A percentile compares a stretch with the other conserved stretches of the same genome.
Evolutionary conservation across 2,888 invertebrate species (phyloP).

Genomic region (Lagria hirta): DNA sequence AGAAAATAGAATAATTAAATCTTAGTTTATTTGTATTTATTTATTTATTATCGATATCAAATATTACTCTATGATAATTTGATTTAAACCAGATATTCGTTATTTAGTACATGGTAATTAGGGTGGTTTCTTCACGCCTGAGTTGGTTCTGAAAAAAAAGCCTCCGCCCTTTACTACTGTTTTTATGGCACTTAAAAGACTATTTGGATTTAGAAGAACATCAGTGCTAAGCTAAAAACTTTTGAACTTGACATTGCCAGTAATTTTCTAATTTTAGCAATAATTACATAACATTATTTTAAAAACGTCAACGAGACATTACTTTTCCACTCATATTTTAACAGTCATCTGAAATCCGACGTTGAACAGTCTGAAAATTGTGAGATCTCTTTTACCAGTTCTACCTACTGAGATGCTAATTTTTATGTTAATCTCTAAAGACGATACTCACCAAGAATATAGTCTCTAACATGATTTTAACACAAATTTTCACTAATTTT

Average conservation of each 20-base stretch:
- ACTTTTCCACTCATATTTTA: conserved; percentile 3
- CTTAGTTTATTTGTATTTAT: too few relatives aligned
- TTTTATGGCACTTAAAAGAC: conserved; percentile 6
- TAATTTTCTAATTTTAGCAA: conserved; percentile 24
- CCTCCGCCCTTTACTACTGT: too few relatives aligned
- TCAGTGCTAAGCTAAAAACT: conserved; percentile 5
- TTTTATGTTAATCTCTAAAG: conserved; percentile 4
- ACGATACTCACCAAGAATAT: conserved; percentile 20
- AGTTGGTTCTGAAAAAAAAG: too few relatives aligned
- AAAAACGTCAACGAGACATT: conserved; percentile 4
- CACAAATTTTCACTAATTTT: conserved; percentile 6
- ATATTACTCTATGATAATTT: too few relatives aligned
- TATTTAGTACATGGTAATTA: too few relatives aligned
- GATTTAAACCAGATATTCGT: too few relatives aligned
- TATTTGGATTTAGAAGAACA: conserved; percentile 3
- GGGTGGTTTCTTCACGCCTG: too few relatives aligned
- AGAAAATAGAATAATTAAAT: too few relatives aligned
- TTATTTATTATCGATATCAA: too few relatives aligned
- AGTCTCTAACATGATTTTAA: conserved; percentile 16
- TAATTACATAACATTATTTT: conserved; percentile 19
- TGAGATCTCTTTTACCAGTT: conserved; percentile 4
- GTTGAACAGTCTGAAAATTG: not conserved
- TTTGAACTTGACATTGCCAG: conserved; percentile 27
- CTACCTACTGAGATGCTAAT: conserved; percentile 5
- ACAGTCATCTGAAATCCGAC: conserved; percentile 6